These are phyloP conservation scores for Drosophila differens DNA, from an alignment of 2,888 invertebrate genomes.

Conservation along the genomic window DNA sequence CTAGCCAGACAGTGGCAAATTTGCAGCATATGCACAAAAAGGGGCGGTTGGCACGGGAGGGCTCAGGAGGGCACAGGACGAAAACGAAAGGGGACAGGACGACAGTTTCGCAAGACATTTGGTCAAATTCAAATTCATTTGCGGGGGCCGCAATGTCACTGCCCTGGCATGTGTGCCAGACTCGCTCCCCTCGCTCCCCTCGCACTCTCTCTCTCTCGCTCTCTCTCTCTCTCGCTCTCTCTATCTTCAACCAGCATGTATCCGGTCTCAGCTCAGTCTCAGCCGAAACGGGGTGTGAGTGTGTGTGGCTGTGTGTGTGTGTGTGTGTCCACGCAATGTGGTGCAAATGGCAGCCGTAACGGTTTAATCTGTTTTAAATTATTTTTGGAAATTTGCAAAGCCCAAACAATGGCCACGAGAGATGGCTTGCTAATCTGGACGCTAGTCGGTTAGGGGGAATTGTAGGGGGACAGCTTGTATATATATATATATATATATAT, in stretches of 20 bases:
- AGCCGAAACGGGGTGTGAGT: slow-evolving; percentile 29
- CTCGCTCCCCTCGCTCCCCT: not conserved
- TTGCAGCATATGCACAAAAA: slow-evolving; percentile 79
- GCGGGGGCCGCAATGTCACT: slow-evolving; percentile 57
- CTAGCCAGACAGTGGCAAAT: slow-evolving; percentile 65
- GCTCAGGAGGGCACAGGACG: slow-evolving; percentile 13
- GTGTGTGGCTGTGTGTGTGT: slow-evolving; percentile 25
- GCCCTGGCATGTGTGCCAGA: slow-evolving; percentile 46
- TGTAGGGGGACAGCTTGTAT: slow-evolving; percentile 14
- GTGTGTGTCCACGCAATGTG: slow-evolving; percentile 65
- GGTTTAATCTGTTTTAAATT: slow-evolving; percentile 85
- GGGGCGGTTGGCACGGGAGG: slow-evolving; percentile 30
- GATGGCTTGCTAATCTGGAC: slow-evolving; percentile 55
- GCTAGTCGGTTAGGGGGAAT: slow-evolving; percentile 6
- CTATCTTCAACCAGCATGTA: not conserved
- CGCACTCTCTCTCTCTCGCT: not conserved
- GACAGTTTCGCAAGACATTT: slow-evolving; percentile 80
- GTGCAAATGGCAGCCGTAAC: slow-evolving; percentile 83
- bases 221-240: not conserved
- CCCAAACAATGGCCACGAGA: slow-evolving; percentile 51
- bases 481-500: not conserved
- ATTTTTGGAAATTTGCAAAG: slow-evolving; percentile 70
- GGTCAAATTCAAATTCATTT: slow-evolving; percentile 78
- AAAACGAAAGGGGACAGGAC: slow-evolving; percentile 27
- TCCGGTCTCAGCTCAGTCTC: slow-evolving; percentile 14